Evolutionary conservation across 2,888 invertebrate species (phyloP).

Genomic region (Zonitis immaculata): DNA sequence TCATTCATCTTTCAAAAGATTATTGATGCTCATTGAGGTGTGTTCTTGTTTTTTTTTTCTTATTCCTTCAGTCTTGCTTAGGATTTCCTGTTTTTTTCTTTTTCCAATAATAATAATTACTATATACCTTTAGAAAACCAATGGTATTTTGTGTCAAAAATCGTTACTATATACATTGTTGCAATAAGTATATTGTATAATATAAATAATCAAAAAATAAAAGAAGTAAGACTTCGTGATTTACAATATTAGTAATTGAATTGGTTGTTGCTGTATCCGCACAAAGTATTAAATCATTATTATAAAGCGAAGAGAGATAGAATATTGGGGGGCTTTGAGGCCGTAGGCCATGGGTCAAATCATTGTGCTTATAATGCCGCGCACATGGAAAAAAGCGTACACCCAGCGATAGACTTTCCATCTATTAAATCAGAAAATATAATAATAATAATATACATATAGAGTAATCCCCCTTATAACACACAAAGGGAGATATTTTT

Average conservation of each 20-base stretch:
- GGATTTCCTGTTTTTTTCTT: not conserved
- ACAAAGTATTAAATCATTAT: not conserved
- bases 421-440: no score
- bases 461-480: no score
- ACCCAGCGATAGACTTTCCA: not conserved
- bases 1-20: slow-evolving; percentile 13
- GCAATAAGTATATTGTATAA: not conserved
- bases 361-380: slow-evolving; percentile 3
- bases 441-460: no score
- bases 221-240: not conserved
- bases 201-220: no score
- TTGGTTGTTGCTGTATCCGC: not conserved
- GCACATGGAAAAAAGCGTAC: not conserved
- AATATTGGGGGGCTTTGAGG: not conserved
- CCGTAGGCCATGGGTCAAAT: slow-evolving; percentile 5
- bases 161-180: not conserved
- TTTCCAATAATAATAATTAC: not conserved
- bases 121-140: no score
- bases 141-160: not conserved
- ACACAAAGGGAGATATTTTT: no score
- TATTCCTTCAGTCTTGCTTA: not conserved
- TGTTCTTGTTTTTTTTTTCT: not conserved
- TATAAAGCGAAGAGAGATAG: not conserved
- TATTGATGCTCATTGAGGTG: not conserved
- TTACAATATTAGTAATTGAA: slow-evolving; percentile 1